A percentile compares a stretch with the other conserved stretches of the same genome.
These are phyloP conservation scores for Drosophila varians DNA, from an alignment of 1,140 invertebrate species.

Conservation along the genomic window DNA sequence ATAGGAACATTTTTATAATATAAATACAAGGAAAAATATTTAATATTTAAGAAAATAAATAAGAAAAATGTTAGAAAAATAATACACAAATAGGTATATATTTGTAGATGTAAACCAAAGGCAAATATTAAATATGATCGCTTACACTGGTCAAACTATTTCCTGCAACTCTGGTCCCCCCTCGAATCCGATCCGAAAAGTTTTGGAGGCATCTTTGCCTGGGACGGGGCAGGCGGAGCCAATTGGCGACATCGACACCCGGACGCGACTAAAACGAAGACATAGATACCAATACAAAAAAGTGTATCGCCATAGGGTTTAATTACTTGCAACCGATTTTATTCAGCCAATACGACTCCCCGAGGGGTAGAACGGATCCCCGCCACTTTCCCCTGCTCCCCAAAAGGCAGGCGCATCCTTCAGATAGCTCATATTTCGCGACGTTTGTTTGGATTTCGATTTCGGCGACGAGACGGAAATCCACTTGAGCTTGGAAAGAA, in stretches of 20 bases:
- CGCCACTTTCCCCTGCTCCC: background rate
- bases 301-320: conserved; percentile 38
- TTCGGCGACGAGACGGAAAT: conserved; percentile 48
- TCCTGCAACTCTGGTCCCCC: background rate
- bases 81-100: background rate
- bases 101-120: background rate
- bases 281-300: conserved; percentile 8
- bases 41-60: too few relatives aligned
- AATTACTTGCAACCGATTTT: conserved; percentile 65
- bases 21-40: too few relatives aligned
- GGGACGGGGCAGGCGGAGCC: background rate
- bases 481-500: conserved; percentile 32
- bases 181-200: background rate
- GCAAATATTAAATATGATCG: background rate
- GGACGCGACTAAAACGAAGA: background rate
- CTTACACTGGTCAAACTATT: background rate
- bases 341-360: conserved; percentile 60
- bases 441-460: conserved; percentile 66
- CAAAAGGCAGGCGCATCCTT: conserved; percentile 55
- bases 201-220: conserved; percentile 11
- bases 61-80: too few relatives aligned
- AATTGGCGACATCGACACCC: conserved; percentile 40
- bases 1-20: too few relatives aligned
- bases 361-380: background rate
- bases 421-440: conserved; percentile 66